A percentile compares a stretch with the other conserved stretches of the same genome.
Conservation (phyloP, 2,797 vertebrate genomes). For the Acanthopagrus latus region DNA sequence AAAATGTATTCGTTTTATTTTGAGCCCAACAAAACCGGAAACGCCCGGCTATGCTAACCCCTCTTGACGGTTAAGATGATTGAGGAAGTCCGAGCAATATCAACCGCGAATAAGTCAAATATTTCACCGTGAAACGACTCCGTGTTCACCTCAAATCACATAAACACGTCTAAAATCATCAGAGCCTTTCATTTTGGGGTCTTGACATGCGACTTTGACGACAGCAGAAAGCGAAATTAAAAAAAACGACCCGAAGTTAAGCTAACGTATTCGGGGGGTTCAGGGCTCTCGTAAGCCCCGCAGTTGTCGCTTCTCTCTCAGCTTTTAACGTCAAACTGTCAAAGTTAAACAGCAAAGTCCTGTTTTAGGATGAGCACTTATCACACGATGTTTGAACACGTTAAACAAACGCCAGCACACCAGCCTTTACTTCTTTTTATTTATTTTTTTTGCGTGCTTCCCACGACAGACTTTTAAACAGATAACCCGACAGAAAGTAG, state of each 20-base stretch:
- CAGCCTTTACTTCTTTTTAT: neutral
- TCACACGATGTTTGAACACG: neutral
- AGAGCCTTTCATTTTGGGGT: rapidly evolving
- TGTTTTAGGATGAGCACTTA: neutral
- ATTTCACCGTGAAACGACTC: neutral
- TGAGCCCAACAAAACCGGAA: constrained; percentile 40
- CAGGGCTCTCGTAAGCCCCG: neutral
- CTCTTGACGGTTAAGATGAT: constrained; percentile 15
- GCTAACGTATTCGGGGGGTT: neutral
- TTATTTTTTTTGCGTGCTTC: no score
- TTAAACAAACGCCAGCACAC: constrained; percentile 6
- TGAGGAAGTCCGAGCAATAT: constrained; percentile 65
- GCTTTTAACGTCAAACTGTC: constrained; percentile 37
- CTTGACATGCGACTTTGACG: neutral
- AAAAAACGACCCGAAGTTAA: neutral
- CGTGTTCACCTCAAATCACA: neutral
- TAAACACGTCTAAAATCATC: neutral
- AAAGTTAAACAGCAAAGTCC: constrained; percentile 44
- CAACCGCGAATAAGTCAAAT: constrained; percentile 32
- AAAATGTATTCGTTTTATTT: constrained; percentile 15
- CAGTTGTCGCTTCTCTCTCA: constrained; percentile 21
- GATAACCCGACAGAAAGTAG: constrained; percentile 25
- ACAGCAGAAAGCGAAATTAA: neutral
- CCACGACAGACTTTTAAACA: neutral
- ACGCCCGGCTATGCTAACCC: rapidly evolving